These are phyloP conservation scores for Phalera bucephala DNA, from an alignment of 2,888 invertebrate species.

Conservation along the genomic window DNA sequence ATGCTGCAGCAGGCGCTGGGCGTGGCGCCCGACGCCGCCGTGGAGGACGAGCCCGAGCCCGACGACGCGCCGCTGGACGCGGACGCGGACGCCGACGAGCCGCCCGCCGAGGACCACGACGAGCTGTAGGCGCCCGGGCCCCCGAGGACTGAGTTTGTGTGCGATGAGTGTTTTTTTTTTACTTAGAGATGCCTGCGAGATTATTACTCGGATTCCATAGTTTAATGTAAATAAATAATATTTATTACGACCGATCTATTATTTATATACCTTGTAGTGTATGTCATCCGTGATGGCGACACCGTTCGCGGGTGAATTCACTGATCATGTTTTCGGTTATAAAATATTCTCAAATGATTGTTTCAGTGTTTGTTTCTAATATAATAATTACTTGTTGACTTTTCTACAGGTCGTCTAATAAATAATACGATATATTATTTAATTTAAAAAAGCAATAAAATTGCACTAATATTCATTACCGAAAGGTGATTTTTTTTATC, in stretches of 20 bases:
- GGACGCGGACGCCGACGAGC: constrained; percentile 28
- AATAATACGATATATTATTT: no score
- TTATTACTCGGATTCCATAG: constrained; percentile 16
- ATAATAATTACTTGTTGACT: no score
- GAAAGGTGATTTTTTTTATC: no score
- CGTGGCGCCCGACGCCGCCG: constrained; percentile 87
- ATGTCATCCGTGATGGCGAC: no score
- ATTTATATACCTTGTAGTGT: neutral
- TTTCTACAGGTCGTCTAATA: no score
- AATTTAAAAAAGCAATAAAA: no score
- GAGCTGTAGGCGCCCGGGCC: constrained; percentile 48
- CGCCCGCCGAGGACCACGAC: constrained; percentile 45
- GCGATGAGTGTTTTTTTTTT: constrained; percentile 20
- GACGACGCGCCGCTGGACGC: constrained; percentile 25
- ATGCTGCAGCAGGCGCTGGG: constrained; percentile 93
- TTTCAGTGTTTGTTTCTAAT: no score
- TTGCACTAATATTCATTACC: no score
- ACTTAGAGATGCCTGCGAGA: constrained; percentile 20
- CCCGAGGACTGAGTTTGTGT: constrained; percentile 3
- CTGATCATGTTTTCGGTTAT: no score
- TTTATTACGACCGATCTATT: constrained; percentile 22
- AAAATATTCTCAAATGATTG: no score
- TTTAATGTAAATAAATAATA: constrained; percentile 48
- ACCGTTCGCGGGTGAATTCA: no score
- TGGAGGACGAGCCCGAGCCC: constrained; percentile 37